A percentile compares a stretch with the other conserved stretches of the same genome.
Conservation (phyloP, 2,888 invertebrate species). For the Drosophila neonasuta region DNA sequence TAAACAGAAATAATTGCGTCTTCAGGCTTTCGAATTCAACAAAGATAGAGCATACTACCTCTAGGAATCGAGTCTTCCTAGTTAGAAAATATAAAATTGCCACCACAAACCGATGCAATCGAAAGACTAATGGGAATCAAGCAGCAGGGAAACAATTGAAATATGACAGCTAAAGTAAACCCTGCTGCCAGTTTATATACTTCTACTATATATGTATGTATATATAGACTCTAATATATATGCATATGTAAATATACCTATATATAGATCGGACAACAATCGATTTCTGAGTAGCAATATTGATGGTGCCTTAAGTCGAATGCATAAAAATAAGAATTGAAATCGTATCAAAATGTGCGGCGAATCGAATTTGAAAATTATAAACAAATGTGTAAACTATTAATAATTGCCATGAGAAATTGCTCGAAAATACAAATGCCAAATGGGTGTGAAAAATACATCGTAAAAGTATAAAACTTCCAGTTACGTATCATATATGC, state of each 20-base stretch:
- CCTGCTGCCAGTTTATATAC: background rate
- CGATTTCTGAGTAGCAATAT: conserved; percentile 21
- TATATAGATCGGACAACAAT: conserved; percentile 17
- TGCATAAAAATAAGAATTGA: conserved; percentile 37
- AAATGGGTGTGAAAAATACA: conserved; percentile 41
- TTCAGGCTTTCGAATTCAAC: conserved; percentile 6
- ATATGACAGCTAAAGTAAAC: conserved; percentile 45
- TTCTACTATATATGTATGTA: conserved; percentile 2
- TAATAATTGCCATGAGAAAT: conserved; percentile 44
- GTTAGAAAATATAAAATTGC: background rate
- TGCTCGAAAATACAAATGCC: conserved; percentile 30
- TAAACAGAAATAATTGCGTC: conserved; percentile 20
- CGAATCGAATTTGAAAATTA: conserved; percentile 26
- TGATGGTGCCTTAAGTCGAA: conserved; percentile 36
- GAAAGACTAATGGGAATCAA: conserved; percentile 20
- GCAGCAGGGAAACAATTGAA: conserved; percentile 24
- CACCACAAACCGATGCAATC: conserved; percentile 1
- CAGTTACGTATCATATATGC: conserved; percentile 9
- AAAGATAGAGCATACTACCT: conserved; percentile 4
- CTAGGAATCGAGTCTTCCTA: background rate
- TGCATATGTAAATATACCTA: background rate
- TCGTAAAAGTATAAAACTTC: conserved; percentile 27
- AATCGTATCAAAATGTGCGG: conserved; percentile 35
- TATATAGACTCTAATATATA: conserved; percentile 8
- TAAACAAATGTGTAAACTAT: conserved; percentile 57